These are phyloP conservation scores for Ambastaia sidthimunki DNA, from an alignment of 2,797 vertebrate species.

Conservation along the genomic window DNA sequence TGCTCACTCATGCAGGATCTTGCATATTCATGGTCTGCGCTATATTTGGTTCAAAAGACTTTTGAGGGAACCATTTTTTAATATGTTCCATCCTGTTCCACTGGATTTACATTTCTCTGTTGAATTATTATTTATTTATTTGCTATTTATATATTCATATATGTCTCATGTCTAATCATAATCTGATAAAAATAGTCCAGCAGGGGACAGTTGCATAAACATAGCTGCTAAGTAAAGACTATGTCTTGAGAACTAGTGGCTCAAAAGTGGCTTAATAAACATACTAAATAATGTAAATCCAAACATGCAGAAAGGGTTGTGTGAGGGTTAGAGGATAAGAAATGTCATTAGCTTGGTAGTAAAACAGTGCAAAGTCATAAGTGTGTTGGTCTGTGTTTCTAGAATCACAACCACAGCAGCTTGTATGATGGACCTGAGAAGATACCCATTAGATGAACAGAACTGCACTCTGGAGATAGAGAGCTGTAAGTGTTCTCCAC, in stretches of 20 bases:
- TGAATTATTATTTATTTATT: background rate
- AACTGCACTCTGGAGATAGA: slow-evolving; percentile 99
- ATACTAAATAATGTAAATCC: slow-evolving; percentile 3
- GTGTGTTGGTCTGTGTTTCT: slow-evolving; percentile 30
- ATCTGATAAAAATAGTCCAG: background rate
- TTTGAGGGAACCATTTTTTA: slow-evolving; percentile 34
- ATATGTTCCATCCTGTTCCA: slow-evolving; percentile 12
- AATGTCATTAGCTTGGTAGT: background rate
- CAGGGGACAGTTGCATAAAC: too few species aligned
- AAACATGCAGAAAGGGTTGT: background rate
- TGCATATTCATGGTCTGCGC: slow-evolving; percentile 28
- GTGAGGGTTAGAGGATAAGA: background rate
- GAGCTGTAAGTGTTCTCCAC: slow-evolving; percentile 89
- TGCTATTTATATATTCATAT: background rate
- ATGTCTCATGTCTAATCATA: background rate
- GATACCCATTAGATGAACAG: slow-evolving; percentile 96
- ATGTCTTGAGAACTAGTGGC: too few species aligned
- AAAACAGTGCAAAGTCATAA: background rate
- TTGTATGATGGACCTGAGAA: slow-evolving; percentile 99
- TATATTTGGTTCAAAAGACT: slow-evolving; percentile 54
- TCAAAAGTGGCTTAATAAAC: background rate
- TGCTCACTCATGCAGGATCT: slow-evolving; percentile 19
- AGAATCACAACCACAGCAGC: slow-evolving; percentile 99
- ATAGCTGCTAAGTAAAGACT: too few species aligned
- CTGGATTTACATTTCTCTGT: slow-evolving; percentile 1